Conservation (phyloP, 2,888 invertebrate genomes). For the Iphiclides podalirius region DNA sequence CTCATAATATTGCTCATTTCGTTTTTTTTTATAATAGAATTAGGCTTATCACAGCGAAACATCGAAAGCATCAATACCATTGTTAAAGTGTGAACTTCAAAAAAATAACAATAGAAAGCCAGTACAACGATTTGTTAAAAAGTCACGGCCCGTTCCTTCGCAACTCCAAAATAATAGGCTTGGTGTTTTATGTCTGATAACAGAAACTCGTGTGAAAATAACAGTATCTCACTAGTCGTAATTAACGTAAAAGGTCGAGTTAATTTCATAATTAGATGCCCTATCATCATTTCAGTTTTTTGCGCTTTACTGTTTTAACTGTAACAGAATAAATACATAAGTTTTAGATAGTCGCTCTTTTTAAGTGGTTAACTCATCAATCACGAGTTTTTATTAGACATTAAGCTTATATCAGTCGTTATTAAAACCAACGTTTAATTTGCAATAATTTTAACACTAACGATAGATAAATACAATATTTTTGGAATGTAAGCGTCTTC, state of each 20-base stretch:
- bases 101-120: slow-evolving; percentile 25
- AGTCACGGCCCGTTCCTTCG: slow-evolving; percentile 11
- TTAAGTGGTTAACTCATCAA: too few species aligned
- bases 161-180: slow-evolving; percentile 5
- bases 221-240: slow-evolving; percentile 21
- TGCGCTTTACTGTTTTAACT: slow-evolving; percentile 6
- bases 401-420: too few species aligned
- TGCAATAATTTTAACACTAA: too few species aligned
- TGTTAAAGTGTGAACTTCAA: slow-evolving; percentile 25
- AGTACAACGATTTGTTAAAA: slow-evolving; percentile 12
- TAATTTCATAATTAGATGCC: slow-evolving; percentile 9
- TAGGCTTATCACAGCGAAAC: slow-evolving; percentile 20
- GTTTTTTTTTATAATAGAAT: slow-evolving; percentile 19
- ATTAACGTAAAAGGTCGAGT: slow-evolving; percentile 16
- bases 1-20: slow-evolving; percentile 13
- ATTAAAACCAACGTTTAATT: too few species aligned
- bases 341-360: too few species aligned
- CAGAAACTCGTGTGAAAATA: slow-evolving; percentile 26
- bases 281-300: slow-evolving; percentile 15
- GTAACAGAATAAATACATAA: too few species aligned
- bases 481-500: too few species aligned
- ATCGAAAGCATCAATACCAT: slow-evolving; percentile 21
- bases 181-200: slow-evolving; percentile 7
- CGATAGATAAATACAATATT: too few species aligned
- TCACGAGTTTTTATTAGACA: too few species aligned